Evolutionary conservation across 2,113 vertebrate genomes (phyloP), one percentile per base, ranked within the genome.

Genomic region (Gavia stellata): DNA sequence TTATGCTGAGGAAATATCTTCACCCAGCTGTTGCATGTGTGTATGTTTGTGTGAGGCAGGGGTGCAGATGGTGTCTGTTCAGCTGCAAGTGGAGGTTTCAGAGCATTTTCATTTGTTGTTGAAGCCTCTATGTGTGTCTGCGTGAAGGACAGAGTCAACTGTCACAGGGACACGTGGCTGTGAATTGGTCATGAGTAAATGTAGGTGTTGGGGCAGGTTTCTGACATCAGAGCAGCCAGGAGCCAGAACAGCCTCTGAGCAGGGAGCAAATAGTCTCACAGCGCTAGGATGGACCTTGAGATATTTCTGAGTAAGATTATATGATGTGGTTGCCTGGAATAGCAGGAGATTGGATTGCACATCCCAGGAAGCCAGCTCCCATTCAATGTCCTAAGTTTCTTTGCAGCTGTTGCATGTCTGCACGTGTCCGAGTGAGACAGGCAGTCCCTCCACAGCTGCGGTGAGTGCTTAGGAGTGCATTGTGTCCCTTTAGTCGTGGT

Each of bases 61-160:
- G 56, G 21, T 82, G 42, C 55, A 50, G 50, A 40, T 17, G 33
- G 66, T 47, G 62, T 44, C 61, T 82, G 23, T 75, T 93, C 56
- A 79, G 61, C 40, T 75, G 68, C 53, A 24, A 72, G 45, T 9
- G n/a, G 67, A 56, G 23, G 52, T 45, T 78, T 87, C 18, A 20
- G 77, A 86, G 33, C n/a, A 16, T 25, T 78, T 88, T 38, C 44
- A 29, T 63, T 72, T 63, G 47, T 50, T 86, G 25, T 71, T 49
- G 12, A 38, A 75, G n/a, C 9, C 29, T 78, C 44, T 47, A 0
- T 5, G 8, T 0, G 0, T 78, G 44, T 34, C 55, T 0, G 0
- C 38, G 56, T 45, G 68, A 96, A 78, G 85, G 63, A 70, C 3
- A 10, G 10, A 18, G 49, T 14, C 67, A 44, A 25, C 33, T 77